phyloP scores from a whole-genome alignment of 2,888 invertebrate genomes.

The Mimas tiliae region DNA sequence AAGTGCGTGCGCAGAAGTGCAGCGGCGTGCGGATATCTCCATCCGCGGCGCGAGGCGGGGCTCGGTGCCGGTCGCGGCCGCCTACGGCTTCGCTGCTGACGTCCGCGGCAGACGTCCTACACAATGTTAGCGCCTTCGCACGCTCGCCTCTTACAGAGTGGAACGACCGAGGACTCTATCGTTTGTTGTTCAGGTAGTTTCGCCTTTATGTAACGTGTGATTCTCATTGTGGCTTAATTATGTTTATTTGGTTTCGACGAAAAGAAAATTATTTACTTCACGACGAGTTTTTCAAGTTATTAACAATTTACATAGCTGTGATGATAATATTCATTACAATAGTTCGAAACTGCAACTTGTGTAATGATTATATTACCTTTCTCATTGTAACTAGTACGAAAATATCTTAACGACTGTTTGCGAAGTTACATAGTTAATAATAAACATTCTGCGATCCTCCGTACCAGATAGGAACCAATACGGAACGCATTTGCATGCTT shows the following conservation, averaged over 20 bases:
- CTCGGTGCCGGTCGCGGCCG: conserved; percentile 47
- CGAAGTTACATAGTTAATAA: not conserved
- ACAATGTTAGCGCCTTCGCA: conserved; percentile 61
- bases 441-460: not conserved
- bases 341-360: no score
- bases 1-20: conserved; percentile 70
- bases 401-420: no score
- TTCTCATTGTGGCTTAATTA: not conserved
- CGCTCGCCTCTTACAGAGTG: conserved; percentile 64
- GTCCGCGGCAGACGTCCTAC: conserved; percentile 60
- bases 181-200: conserved; percentile 69
- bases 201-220: not conserved
- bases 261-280: no score
- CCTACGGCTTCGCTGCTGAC: conserved; percentile 63
- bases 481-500: not conserved
- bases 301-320: not conserved
- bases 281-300: no score
- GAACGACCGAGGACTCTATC: conserved; percentile 71
- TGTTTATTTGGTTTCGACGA: no score
- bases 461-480: not conserved
- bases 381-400: no score
- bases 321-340: not conserved
- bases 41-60: conserved; percentile 28
- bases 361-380: no score
- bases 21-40: conserved; percentile 58